These are phyloP conservation scores for Drosophila triauraria DNA, from an alignment of 1,140 invertebrate species.

Conservation along the genomic window DNA sequence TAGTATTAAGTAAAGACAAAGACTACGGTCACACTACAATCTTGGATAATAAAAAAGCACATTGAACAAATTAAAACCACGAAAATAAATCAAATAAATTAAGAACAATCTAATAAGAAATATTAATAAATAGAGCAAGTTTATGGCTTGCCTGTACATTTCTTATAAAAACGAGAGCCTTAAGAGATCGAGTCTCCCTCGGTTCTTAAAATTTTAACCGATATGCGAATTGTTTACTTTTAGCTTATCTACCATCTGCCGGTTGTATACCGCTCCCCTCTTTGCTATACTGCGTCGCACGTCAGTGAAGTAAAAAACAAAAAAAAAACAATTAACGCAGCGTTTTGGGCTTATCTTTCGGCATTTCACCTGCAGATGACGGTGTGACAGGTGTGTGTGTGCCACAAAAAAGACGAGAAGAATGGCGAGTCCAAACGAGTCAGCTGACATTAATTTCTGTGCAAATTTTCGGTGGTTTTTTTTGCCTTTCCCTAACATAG, in stretches of 20 bases:
- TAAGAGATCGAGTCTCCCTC: not conserved
- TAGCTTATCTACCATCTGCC: constrained; percentile 34
- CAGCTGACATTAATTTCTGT: constrained; percentile 69
- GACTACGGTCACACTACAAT: no score
- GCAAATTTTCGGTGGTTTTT: constrained; percentile 24
- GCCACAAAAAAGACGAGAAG: constrained; percentile 7
- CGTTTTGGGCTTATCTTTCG: constrained; percentile 32
- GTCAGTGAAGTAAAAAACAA: constrained; percentile 11
- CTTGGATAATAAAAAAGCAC: no score
- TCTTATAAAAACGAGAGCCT: not conserved
- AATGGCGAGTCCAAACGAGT: constrained; percentile 35
- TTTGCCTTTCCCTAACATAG: constrained; percentile 7
- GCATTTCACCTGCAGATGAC: constrained; percentile 35
- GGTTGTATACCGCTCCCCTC: constrained; percentile 1
- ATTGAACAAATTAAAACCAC: no score
- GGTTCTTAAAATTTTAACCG: not conserved
- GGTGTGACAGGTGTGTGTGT: constrained; percentile 48
- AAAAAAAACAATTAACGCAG: constrained; percentile 34
- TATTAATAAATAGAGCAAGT: no score
- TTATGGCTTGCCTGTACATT: not conserved
- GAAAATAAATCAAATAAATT: no score
- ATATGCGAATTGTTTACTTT: constrained; percentile 32
- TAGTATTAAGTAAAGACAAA: no score
- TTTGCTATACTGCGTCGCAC: constrained; percentile 22
- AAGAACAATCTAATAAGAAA: no score